Base-by-base conservation (phyloP, 2,888 invertebrate genomes). In the Leucania comma region DNA sequence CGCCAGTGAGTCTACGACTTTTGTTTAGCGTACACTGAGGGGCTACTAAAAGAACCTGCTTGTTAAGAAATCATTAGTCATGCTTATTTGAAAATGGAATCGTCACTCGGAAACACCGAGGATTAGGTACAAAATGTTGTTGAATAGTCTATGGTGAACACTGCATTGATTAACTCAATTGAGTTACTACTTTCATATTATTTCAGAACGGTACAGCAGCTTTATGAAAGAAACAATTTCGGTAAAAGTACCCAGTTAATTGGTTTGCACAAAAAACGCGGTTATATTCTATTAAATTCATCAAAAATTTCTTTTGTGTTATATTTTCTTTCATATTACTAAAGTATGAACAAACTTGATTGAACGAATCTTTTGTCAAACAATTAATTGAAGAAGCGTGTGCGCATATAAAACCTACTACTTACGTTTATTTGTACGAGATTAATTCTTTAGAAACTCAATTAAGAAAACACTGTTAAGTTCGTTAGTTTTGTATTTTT, bases 61-160 rank as follows among this genome's bases (percentile, higher is more conserved):
- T 92, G 93, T 93, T 93, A 93, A 89, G 92, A 91, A 92, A 89
- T 93, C 93, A 93, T 95, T 94, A 94, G 94, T 93, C 92, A 93
- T 91, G 93, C 92, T 92, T 93, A 93, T 92, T 92, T 90, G 88
- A 89, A 90, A 90, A 83, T 81, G 82, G 74, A 76, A 78, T 65
- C 72, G 75, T 82, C 78, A 80, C 72, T 77, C 53, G 61, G 67
- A 60, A 65, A 69, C 67, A 60, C 82, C 69, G 75, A 65, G 67
- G 62, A 72, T 81, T 71, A 42, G 42, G 42, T 42, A 73, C 64
- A 64, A 73, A 69, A 72, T 70, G 42, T 61, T 73, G 57, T 64
- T 80, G 64, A 60, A 38, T 62, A 42, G 54, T 63, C 20, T 57
- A 66, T 12, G 26, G 35, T 54, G 50, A 61, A 51, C 42, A 64